Evolutionary conservation across 2,888 invertebrate species (phyloP).

Genomic region (Apodemia duryi): DNA sequence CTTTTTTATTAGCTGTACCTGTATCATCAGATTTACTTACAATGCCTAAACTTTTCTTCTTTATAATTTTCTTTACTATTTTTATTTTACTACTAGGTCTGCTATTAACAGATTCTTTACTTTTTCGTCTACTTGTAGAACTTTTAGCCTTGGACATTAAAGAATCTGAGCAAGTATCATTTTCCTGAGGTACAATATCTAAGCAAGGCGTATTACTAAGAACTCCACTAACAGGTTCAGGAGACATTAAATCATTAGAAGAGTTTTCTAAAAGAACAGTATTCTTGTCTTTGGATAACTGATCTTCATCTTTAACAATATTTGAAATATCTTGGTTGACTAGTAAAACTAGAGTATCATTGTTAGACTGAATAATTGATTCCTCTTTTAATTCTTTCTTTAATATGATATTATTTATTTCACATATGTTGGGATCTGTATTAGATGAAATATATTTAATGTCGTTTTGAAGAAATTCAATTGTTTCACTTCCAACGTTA

Average conservation of each 20-base stretch:
- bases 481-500: background rate
- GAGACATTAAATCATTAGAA: background rate
- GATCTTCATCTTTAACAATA: background rate
- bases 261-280: background rate
- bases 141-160: background rate
- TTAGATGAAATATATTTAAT: background rate
- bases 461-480: background rate
- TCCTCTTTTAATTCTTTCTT: background rate
- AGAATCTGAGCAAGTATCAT: background rate
- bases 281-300: background rate
- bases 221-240: background rate
- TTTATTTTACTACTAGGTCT: slow-evolving; percentile 15
- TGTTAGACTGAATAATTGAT: background rate
- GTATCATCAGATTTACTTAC: background rate
- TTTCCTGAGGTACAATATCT: background rate
- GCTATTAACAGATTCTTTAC: slow-evolving; percentile 12
- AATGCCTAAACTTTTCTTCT: slow-evolving; percentile 2
- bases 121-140: background rate
- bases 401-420: background rate
- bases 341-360: background rate
- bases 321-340: background rate
- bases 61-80: slow-evolving; percentile 6
- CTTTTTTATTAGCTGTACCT: background rate
- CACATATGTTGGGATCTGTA: background rate
- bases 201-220: background rate